phyloP scores from a whole-genome alignment of 2,888 invertebrate species.

The Aleiodes alternator region DNA sequence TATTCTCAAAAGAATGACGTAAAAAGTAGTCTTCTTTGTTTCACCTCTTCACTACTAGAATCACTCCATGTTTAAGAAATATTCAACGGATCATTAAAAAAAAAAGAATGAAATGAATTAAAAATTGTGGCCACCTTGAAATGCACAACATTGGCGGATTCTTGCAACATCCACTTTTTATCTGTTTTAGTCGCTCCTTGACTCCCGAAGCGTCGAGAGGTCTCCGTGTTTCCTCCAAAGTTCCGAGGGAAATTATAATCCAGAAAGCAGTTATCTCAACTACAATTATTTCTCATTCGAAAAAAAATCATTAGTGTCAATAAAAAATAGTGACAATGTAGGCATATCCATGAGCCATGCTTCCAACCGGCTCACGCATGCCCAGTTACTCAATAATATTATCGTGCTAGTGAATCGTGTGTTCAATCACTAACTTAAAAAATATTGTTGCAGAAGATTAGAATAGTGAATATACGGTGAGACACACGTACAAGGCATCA shows the following conservation, averaged over 20 bases:
- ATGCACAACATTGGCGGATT: conserved; percentile 38
- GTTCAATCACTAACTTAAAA: too few species aligned
- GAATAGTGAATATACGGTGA: conserved; percentile 7
- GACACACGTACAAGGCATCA: not conserved
- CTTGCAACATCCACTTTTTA: conserved; percentile 26
- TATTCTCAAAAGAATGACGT: too few species aligned
- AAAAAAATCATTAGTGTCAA: too few species aligned
- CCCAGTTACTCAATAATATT: conserved; percentile 7
- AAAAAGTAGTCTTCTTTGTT: too few species aligned
- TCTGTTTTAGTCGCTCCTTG: conserved; percentile 34
- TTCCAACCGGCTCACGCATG: conserved; percentile 42
- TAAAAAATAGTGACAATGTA: conserved; percentile 20
- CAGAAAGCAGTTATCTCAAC: not conserved
- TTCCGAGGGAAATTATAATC: not conserved
- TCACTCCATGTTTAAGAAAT: too few species aligned
- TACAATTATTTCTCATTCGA: too few species aligned
- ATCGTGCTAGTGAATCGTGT: not conserved
- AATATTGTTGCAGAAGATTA: conserved; percentile 22
- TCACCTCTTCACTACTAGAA: too few species aligned
- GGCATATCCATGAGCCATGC: conserved; percentile 26
- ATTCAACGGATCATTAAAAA: not conserved
- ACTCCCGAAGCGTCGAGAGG: conserved; percentile 28
- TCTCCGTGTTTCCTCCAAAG: not conserved
- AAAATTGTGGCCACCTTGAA: conserved; percentile 32
- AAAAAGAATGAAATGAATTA: not conserved